Evolutionary conservation across 1,140 invertebrate species (phyloP), one percentile per base, ranked within the genome.

Genomic region (Parapsyche elsis): DNA sequence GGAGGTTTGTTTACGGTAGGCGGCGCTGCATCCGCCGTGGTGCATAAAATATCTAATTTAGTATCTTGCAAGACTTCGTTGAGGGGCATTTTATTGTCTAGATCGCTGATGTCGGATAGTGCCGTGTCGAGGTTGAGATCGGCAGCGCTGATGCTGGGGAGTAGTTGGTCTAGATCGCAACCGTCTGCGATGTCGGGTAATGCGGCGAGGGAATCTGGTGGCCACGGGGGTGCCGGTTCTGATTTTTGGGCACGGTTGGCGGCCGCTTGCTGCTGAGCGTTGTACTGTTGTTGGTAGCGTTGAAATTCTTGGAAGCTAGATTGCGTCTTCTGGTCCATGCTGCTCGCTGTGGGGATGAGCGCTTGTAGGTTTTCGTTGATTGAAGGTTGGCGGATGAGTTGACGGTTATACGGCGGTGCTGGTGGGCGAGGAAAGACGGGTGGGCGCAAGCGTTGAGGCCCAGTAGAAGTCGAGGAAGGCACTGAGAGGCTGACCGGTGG

Each of bases 301-400:
- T 90, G 90, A 84, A 91, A 91, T 82, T 91, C 91, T 86, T 91
- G 90, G 81, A 90, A 90, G 85, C 90, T 91, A 26, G 88, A 90
- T 83, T 91, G 90, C 14, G 90, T 91, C 80, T 88, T 90, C 81
- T 90, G 90, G 79, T 91, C 90, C 90, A 91, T 91, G 9, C 88
- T 88, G 71, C 90, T 90, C 23, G 87, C 86, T 12, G 90, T 85
- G 0, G 90, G 89, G 82, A 90, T 89, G 46, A 90, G 85, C 30
- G 86, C 86, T 84, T 90, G 86, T 83, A 91, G 83, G 85, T 90
- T 85, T 82, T 90, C 85, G 78, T 87, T 85, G n/a, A 87, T 86
- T 81, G 87, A 86, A 71, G 83, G 83, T 67, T 83, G 83, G 85
- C 81, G 85, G 84, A 84, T 77, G 85, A 78, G 76, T 85, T 84